These are phyloP conservation scores for Melanchra persicariae DNA, from an alignment of 2,888 invertebrate species.

Conservation along the genomic window DNA sequence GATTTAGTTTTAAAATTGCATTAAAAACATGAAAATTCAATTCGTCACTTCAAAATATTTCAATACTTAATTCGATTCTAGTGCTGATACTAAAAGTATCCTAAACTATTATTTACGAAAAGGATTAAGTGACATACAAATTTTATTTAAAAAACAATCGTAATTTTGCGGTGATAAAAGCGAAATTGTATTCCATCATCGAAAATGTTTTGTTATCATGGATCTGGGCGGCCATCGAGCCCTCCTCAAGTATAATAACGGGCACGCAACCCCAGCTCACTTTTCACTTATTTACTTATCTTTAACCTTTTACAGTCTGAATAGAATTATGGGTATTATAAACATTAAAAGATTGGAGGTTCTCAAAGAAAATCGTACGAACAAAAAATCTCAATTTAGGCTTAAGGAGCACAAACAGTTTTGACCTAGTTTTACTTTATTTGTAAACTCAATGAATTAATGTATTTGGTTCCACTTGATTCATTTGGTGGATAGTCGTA, in stretches of 20 bases:
- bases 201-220: slow-evolving; percentile 70
- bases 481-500: background rate
- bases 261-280: slow-evolving; percentile 73
- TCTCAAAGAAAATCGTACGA: slow-evolving; percentile 9
- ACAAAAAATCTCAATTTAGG: slow-evolving; percentile 1
- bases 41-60: background rate
- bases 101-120: background rate
- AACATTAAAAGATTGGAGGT: slow-evolving; percentile 25
- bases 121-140: background rate
- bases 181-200: slow-evolving; percentile 69
- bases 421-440: slow-evolving; percentile 30
- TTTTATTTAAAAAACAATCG: slow-evolving; percentile 29
- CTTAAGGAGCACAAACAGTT: slow-evolving; percentile 6
- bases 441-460: slow-evolving; percentile 24
- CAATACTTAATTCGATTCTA: background rate
- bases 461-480: slow-evolving; percentile 27
- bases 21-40: background rate
- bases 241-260: slow-evolving; percentile 67
- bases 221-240: slow-evolving; percentile 70
- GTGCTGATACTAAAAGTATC: background rate
- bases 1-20: background rate
- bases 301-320: slow-evolving; percentile 29
- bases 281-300: slow-evolving; percentile 53
- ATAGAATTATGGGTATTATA: slow-evolving; percentile 32
- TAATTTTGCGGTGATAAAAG: slow-evolving; percentile 51